Conservation (phyloP, 2,113 vertebrate genomes). For the Parus major region DNA sequence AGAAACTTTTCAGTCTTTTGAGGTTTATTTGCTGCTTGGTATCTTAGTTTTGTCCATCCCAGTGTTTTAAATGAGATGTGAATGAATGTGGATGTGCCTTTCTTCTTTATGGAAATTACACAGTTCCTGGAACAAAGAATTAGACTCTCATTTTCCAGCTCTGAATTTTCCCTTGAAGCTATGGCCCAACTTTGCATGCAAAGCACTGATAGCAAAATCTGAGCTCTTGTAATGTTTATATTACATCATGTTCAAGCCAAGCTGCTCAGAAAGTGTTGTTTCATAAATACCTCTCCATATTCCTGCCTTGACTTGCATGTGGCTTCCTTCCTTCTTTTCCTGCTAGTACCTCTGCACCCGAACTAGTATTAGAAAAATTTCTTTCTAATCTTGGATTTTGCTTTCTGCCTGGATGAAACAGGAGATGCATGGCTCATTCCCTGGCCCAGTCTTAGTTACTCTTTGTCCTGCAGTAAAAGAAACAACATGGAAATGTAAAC, state of each 20-base stretch:
- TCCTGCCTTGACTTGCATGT: constrained; percentile 13
- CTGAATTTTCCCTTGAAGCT: not conserved
- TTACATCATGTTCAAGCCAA: not conserved
- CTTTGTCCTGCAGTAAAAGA: not conserved
- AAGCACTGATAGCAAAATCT: not conserved
- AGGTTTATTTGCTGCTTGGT: not conserved
- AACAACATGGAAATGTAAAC: not conserved
- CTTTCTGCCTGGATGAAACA: not conserved
- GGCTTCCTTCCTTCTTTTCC: constrained; percentile 14
- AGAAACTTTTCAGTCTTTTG: not conserved
- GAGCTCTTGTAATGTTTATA: not conserved
- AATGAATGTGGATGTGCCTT: not conserved
- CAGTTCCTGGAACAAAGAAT: not conserved
- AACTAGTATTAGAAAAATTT: not conserved
- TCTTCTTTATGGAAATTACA: not conserved
- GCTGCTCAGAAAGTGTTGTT: constrained; percentile 14
- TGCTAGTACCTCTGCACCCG: not conserved
- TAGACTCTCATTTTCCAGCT: not conserved
- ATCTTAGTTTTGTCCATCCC: not conserved
- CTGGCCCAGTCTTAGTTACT: not conserved
- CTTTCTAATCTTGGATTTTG: not conserved
- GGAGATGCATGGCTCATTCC: not conserved
- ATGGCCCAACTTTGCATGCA: not conserved
- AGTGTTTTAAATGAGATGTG: not conserved
- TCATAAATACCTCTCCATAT: not conserved